These are phyloP conservation scores for Meda fulgida DNA, from an alignment of 2,797 vertebrate genomes.

Conservation along the genomic window DNA sequence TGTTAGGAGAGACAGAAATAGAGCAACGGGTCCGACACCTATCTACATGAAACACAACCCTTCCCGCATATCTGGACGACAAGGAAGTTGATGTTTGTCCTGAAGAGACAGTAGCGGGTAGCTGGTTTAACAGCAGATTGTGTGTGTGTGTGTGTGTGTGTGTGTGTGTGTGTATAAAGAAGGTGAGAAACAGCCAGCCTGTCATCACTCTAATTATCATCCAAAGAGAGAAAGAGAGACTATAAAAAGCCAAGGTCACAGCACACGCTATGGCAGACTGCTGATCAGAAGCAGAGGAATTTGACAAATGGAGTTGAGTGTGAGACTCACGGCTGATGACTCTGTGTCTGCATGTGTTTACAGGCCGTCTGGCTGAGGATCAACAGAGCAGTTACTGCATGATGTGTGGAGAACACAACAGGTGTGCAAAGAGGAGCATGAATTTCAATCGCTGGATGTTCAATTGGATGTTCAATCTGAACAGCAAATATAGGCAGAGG, in stretches of 20 bases:
- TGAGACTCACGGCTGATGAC: constrained; percentile 4
- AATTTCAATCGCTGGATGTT: background rate
- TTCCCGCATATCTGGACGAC: constrained; percentile 17
- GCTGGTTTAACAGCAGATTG: constrained; percentile 17
- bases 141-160: constrained; percentile 21
- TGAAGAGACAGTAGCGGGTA: background rate
- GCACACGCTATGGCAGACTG: constrained; percentile 37
- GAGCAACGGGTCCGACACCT: constrained; percentile 56
- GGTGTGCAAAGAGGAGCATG: background rate
- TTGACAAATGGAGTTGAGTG: constrained; percentile 37
- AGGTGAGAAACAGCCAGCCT: constrained; percentile 46
- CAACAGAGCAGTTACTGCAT: background rate
- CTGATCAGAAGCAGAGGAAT: constrained; percentile 55
- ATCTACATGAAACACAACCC: constrained; percentile 37
- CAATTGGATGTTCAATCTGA: background rate
- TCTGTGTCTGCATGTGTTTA: constrained; percentile 10
- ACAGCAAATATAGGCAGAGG: background rate
- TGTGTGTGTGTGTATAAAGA: constrained; percentile 28
- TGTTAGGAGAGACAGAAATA: constrained; percentile 37
- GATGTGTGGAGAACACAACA: background rate
- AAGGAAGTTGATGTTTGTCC: background rate
- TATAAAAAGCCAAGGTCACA: constrained; percentile 62
- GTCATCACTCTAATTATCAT: constrained; percentile 51
- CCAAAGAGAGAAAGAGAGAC: constrained; percentile 17
- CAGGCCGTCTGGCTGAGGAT: background rate